Conservation (phyloP, 2,113 vertebrate genomes). For the Phrynocephalus versicolor region DNA sequence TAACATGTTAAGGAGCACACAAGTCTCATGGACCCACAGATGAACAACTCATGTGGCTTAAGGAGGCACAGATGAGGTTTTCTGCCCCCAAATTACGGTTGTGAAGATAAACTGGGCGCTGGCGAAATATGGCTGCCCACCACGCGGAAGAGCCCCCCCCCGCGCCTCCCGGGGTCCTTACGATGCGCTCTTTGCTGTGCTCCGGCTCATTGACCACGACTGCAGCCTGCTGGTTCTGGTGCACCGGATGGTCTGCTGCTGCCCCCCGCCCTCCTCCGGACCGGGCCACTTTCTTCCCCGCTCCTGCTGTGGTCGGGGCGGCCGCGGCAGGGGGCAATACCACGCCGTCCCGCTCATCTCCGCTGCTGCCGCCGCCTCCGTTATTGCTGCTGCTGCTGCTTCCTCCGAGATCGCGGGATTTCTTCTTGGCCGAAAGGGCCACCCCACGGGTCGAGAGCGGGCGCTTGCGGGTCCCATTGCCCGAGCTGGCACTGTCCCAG, state of each 20-base stretch:
- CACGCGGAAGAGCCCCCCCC: too few relatives aligned
- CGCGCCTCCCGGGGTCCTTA: conserved; percentile 68
- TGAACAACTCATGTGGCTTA: too few relatives aligned
- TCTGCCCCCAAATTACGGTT: too few relatives aligned
- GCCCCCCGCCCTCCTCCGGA: conserved; percentile 42
- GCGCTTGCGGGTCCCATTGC: conserved; percentile 68
- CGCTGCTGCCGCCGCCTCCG: conserved; percentile 54
- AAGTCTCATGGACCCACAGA: too few relatives aligned
- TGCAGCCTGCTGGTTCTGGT: conserved; percentile 41
- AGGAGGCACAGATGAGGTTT: too few relatives aligned
- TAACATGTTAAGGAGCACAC: not conserved
- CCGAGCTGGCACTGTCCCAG: conserved; percentile 60
- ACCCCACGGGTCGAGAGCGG: conserved; percentile 57
- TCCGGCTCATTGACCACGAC: conserved; percentile 80
- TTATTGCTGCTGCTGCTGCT: conserved; percentile 64
- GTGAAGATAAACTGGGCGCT: too few relatives aligned
- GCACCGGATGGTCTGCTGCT: not conserved
- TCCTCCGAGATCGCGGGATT: conserved; percentile 60
- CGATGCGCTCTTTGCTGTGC: conserved; percentile 89
- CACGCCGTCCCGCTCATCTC: conserved; percentile 56
- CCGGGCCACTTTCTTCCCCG: conserved; percentile 52
- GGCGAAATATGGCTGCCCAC: not conserved
- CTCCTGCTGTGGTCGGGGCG: conserved; percentile 54
- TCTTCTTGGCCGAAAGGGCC: conserved; percentile 47
- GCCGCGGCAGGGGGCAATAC: conserved; percentile 22